Evolutionary conservation across 2,797 vertebrate genomes (phyloP).

Genomic region (Hippoglossus hippoglossus): DNA sequence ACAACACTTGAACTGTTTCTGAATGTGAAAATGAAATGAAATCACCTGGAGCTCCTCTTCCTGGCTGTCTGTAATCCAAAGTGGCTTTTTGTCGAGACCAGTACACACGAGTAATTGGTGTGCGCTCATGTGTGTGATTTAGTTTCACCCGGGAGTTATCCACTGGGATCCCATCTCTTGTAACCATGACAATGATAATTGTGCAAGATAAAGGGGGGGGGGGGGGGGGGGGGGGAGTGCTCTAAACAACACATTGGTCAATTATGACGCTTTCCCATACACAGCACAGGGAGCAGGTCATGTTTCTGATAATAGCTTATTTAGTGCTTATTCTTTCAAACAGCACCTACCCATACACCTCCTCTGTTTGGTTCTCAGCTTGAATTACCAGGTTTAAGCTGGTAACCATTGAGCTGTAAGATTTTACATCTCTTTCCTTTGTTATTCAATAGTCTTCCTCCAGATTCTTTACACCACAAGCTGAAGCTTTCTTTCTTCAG

Average conservation of each 20-base stretch:
- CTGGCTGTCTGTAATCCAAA: not conserved
- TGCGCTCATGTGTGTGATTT: conserved; percentile 9
- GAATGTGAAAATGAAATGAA: not conserved
- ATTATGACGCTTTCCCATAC: not conserved
- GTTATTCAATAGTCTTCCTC: not conserved
- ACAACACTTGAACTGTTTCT: not conserved
- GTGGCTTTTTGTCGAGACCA: not conserved
- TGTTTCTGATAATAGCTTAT: conserved; percentile 25
- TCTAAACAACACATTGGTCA: conserved; percentile 10
- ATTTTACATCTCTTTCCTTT: not conserved
- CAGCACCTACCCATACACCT: not conserved
- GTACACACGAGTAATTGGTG: not conserved
- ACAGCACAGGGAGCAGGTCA: conserved; percentile 1
- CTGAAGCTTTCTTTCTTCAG: too few species aligned
- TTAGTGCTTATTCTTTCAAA: not conserved
- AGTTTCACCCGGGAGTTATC: conserved; percentile 11
- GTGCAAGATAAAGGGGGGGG: not conserved
- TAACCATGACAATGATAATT: conserved; percentile 26
- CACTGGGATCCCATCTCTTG: conserved; percentile 3
- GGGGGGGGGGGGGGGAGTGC: not conserved
- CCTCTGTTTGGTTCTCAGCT: not conserved
- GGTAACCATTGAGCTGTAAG: not conserved
- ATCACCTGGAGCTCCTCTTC: not conserved
- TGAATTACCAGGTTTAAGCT: not conserved
- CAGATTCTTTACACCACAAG: too few species aligned